Conservation (phyloP, 2,888 invertebrate genomes). For the Philhelius pedissequus region DNA sequence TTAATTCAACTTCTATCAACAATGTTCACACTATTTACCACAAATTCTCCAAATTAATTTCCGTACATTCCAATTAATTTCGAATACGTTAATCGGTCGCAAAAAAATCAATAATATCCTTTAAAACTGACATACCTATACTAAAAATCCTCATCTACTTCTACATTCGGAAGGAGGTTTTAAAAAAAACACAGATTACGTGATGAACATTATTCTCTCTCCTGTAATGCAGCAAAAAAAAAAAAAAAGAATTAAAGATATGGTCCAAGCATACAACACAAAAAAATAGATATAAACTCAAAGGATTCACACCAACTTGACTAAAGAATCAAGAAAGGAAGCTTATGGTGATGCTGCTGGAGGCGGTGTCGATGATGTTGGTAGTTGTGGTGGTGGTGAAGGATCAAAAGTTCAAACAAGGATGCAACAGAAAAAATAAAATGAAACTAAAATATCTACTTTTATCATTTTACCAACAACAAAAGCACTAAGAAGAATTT, state of each 20-base stretch:
- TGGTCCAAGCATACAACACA: background rate
- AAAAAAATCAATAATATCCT: constrained; percentile 47
- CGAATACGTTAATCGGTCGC: background rate
- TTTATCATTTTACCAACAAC: background rate
- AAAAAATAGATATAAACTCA: constrained; percentile 11
- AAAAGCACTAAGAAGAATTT: background rate
- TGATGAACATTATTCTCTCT: background rate
- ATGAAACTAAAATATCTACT: constrained; percentile 11
- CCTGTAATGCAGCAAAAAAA: background rate
- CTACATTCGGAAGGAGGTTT: background rate
- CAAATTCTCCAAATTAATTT: background rate
- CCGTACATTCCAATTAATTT: constrained; percentile 12
- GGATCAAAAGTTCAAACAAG: constrained; percentile 55
- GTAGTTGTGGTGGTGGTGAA: background rate
- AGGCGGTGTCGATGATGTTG: background rate
- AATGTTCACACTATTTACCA: background rate
- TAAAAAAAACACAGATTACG: background rate
- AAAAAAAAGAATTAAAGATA: background rate
- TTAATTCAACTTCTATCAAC: too few relatives aligned
- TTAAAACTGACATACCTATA: constrained; percentile 11
- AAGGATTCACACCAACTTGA: constrained; percentile 2
- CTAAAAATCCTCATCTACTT: background rate
- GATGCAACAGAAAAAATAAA: constrained; percentile 43
- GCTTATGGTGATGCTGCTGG: background rate
- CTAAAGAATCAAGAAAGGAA: background rate